Evolutionary conservation across 2,797 vertebrate species (phyloP), one percentile per base, ranked within the genome.

Genomic region (Lutjanus argentimaculatus): DNA sequence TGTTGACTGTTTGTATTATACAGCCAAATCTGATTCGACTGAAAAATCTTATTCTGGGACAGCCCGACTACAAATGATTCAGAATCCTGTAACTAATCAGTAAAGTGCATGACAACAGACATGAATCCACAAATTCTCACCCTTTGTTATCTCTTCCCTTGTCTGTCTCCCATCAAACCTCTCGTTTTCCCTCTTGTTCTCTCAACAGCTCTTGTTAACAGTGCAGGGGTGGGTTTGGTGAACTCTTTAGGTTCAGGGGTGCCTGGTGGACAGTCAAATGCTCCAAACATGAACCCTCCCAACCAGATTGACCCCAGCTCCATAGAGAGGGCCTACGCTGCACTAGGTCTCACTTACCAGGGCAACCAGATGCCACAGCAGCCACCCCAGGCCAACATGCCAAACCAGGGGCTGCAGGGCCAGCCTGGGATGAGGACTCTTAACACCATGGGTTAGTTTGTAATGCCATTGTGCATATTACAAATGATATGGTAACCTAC

Each of bases 231-330:
- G 77, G 96, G 97, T 76, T 93, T 99, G 91, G 95, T 96, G 77
- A 97, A 96, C 85, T 85, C 98, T 15, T 83, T 96, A 74, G 95
- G 97, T 66, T 80, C 94, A 1, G 95, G 96, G 0, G 96, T 97
- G 49, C 96, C 97, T 0, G 97, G 98, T 61, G 97, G 97, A 62
- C 97, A 98, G 75, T 96, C 97, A 72, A 96, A 95, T 81, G 73
- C 97, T 0, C 94, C 98, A 30, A 97, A 93, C 89, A 88, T 99
- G 65, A 99, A 96, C 91, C 95, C 98, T 67, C 94, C 97, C 55
- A 98, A 94, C 93, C 98, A 99, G 95, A 99, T 99, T 70, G 98
- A 99, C 90, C 98, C 98, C 67, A 99, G 98, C 92, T 99, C 98
- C 67, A 99, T 99, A 63, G 98, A 99, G 92, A 94, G 98, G 85